Evolutionary conservation across 2,888 invertebrate species (phyloP).

Genomic region (Drosophila paramelanica): DNA sequence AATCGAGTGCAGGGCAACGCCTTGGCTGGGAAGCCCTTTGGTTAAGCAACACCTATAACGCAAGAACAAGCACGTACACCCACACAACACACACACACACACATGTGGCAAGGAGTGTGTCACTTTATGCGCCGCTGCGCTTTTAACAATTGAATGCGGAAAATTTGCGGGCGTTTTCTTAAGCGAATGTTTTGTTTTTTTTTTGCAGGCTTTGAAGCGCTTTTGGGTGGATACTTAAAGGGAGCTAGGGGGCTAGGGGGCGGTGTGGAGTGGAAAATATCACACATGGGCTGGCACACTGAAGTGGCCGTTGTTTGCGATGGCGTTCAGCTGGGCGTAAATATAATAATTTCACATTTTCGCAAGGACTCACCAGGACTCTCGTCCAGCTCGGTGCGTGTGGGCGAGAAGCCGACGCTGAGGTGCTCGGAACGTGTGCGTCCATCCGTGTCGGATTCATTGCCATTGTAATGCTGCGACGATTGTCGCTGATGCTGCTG

Average conservation of each 20-base stretch:
- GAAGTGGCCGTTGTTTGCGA: constrained; percentile 52
- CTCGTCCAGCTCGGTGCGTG: constrained; percentile 84
- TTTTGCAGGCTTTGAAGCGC: constrained; percentile 39
- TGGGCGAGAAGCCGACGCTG: constrained; percentile 84
- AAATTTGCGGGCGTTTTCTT: constrained; percentile 53
- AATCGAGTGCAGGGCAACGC: constrained; percentile 46
- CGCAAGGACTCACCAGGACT: constrained; percentile 84
- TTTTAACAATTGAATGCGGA: constrained; percentile 69
- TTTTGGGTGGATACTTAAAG: constrained; percentile 9
- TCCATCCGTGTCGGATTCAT: constrained; percentile 84
- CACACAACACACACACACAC: constrained; percentile 28
- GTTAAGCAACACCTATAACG: constrained; percentile 41
- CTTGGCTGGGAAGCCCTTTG: constrained; percentile 52
- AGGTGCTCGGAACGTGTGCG: constrained; percentile 84
- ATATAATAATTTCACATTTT: constrained; percentile 58
- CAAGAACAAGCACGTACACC: constrained; percentile 10
- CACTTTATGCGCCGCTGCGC: constrained; percentile 72
- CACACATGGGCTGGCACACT: constrained; percentile 42
- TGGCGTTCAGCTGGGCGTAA: constrained; percentile 44
- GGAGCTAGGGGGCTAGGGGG: not conserved
- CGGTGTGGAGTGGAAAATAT: not conserved
- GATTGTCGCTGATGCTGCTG: constrained; percentile 45
- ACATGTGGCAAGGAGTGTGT: constrained; percentile 66
- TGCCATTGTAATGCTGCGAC: constrained; percentile 82
- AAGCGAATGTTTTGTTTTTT: no score